phyloP scores from a whole-genome alignment of 2,797 vertebrate genomes.

The Pitangus sulphuratus region DNA sequence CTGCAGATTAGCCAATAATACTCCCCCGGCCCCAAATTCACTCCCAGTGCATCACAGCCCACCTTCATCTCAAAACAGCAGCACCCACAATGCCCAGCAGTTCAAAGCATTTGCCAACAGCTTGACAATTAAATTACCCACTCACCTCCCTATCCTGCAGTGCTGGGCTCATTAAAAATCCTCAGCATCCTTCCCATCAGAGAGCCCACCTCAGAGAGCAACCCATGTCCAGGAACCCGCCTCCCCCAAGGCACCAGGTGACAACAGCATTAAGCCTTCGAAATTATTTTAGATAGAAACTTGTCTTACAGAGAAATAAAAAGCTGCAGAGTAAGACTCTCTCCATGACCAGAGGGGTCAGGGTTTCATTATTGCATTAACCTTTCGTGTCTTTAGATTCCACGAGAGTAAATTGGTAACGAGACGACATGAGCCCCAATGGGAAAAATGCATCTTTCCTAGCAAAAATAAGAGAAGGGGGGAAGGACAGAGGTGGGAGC shows the following conservation, averaged over 20 bases:
- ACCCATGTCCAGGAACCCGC: neutral
- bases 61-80: neutral
- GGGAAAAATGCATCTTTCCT: constrained; percentile 32
- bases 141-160: neutral
- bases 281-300: constrained; percentile 62
- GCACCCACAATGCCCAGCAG: neutral
- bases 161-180: neutral
- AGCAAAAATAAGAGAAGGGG: constrained; percentile 4
- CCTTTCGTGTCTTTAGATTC: constrained; percentile 65
- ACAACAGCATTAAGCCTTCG: constrained; percentile 48
- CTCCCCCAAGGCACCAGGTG: neutral
- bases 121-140: neutral
- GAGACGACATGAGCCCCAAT: neutral
- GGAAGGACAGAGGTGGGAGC: neutral
- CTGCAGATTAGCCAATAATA: neutral
- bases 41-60: neutral
- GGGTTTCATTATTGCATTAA: constrained; percentile 70
- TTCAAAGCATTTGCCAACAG: neutral
- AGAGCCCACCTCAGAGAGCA: constrained; percentile 34
- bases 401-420: constrained; percentile 61
- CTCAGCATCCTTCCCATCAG: constrained; percentile 1
- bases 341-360: constrained; percentile 60
- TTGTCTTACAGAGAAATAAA: constrained; percentile 59
- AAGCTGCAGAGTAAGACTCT: constrained; percentile 61
- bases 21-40: neutral